A percentile compares a stretch with the other conserved stretches of the same genome.
Conservation (phyloP, 2,888 invertebrate genomes). For the Lycaena phlaeas region DNA sequence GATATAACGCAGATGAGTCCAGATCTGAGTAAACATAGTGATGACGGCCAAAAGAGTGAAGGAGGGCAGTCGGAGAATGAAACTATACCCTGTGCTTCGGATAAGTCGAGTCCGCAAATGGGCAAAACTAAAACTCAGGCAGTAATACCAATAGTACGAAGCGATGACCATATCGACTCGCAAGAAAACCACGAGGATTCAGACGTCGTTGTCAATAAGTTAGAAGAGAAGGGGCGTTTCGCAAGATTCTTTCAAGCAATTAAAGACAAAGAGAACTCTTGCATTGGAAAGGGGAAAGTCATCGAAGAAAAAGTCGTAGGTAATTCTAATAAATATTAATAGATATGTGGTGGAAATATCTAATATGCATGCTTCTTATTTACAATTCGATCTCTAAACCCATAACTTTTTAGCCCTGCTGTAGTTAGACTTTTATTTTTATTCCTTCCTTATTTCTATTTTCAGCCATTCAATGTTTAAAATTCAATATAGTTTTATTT, state of each 20-base stretch:
- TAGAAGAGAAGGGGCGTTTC: slow-evolving; percentile 54
- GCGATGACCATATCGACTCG: slow-evolving; percentile 53
- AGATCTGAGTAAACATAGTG: slow-evolving; percentile 52
- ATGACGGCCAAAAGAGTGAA: slow-evolving; percentile 59
- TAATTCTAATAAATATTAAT: slow-evolving; percentile 19
- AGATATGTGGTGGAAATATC: too few species aligned
- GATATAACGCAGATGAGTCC: slow-evolving; percentile 56
- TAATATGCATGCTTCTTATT: too few species aligned
- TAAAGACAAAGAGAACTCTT: slow-evolving; percentile 59
- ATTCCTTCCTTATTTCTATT: too few species aligned
- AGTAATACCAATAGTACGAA: slow-evolving; percentile 61
- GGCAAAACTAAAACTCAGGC: slow-evolving; percentile 63
- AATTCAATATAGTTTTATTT: too few species aligned
- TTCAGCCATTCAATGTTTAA: too few species aligned
- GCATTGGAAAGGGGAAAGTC: slow-evolving; percentile 65
- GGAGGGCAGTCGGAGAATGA: slow-evolving; percentile 63
- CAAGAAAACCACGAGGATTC: slow-evolving; percentile 39
- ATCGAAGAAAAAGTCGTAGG: slow-evolving; percentile 59
- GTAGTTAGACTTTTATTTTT: too few species aligned
- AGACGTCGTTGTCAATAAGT: slow-evolving; percentile 50
- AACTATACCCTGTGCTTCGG: slow-evolving; percentile 62
- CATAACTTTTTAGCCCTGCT: too few species aligned
- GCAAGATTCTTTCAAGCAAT: slow-evolving; percentile 57
- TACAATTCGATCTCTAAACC: too few species aligned
- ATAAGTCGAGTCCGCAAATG: slow-evolving; percentile 59